A percentile compares a stretch with the other conserved stretches of the same genome.
These are phyloP conservation scores for Mus caroli DNA, from an alignment of 2,797 vertebrate genomes.

Conservation along the genomic window DNA sequence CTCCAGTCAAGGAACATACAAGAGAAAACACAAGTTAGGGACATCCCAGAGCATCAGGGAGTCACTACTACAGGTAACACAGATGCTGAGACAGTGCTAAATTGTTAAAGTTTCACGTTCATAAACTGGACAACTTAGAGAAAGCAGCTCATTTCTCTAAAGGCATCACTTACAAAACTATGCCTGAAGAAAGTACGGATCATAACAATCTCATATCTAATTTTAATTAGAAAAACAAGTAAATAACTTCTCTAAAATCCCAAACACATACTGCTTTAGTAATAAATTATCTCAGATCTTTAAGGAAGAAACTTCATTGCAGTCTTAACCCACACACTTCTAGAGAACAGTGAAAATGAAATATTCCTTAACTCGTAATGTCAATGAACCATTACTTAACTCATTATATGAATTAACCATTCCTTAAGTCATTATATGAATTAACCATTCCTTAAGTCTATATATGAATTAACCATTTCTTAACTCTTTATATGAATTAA, in stretches of 20 bases:
- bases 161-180: not conserved
- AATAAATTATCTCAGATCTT: not conserved
- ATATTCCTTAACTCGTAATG: not conserved
- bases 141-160: not conserved
- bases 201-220: not conserved
- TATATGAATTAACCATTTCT: not conserved
- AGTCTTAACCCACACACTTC: not conserved
- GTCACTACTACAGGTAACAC: not conserved
- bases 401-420: no score
- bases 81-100: not conserved
- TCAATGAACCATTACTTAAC: no score
- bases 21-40: not conserved
- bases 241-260: not conserved
- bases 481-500: not conserved
- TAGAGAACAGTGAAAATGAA: not conserved
- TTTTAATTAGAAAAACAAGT: not conserved
- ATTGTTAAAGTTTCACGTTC: not conserved
- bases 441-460: not conserved
- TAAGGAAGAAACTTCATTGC: not conserved
- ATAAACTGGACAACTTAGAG: not conserved
- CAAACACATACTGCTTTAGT: not conserved
- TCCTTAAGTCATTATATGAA: not conserved
- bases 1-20: not conserved
- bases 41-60: not conserved
- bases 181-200: not conserved